Evolutionary conservation across 2,888 invertebrate species (phyloP).

Genomic region (Scrobipalpa atriplicella): DNA sequence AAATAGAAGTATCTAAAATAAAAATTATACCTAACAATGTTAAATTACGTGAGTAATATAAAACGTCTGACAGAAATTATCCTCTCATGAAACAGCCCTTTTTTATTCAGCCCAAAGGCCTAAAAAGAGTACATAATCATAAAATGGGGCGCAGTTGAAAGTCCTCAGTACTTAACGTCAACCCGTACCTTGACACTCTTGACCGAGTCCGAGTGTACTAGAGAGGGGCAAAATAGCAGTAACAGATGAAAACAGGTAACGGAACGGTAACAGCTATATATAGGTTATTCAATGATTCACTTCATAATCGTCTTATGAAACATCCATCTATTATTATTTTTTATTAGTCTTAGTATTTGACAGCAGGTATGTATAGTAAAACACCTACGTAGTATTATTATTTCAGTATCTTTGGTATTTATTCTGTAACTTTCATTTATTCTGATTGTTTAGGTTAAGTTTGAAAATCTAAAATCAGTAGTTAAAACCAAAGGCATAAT

Average conservation of each 20-base stretch:
- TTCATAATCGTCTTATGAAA: not conserved
- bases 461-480: too few relatives aligned
- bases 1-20: too few relatives aligned
- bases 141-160: constrained; percentile 16
- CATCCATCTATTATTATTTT: too few relatives aligned
- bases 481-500: too few relatives aligned
- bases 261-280: not conserved
- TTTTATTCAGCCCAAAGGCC: constrained; percentile 22
- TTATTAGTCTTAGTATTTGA: too few relatives aligned
- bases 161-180: constrained; percentile 24
- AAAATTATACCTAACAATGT: too few relatives aligned
- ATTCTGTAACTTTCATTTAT: too few relatives aligned
- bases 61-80: constrained; percentile 14
- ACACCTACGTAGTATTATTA: too few relatives aligned
- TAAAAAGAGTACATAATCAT: constrained; percentile 28
- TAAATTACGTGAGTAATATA: not conserved
- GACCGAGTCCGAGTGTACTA: constrained; percentile 11
- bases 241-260: not conserved
- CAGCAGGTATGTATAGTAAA: too few relatives aligned
- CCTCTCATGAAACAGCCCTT: constrained; percentile 19
- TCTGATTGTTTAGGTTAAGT: too few relatives aligned
- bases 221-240: constrained; percentile 6
- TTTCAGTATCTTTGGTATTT: too few relatives aligned
- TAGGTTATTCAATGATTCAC: not conserved
- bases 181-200: constrained; percentile 19